phyloP scores from a whole-genome alignment of 2,888 invertebrate species.

The Oscheius sp. region DNA sequence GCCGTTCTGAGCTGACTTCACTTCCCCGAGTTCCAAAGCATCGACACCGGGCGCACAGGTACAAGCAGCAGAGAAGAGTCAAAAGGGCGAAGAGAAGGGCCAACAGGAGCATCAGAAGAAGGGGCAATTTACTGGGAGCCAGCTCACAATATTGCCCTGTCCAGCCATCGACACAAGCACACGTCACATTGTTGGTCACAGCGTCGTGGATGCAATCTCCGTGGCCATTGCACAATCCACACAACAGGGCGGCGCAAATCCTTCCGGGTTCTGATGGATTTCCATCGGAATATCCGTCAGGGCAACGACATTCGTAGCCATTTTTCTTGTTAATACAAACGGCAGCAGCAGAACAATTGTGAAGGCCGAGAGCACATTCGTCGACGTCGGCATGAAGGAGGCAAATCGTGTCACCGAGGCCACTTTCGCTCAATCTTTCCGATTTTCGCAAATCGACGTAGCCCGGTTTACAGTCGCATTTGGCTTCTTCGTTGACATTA shows the following conservation, averaged over 20 bases:
- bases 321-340: slow-evolving; percentile 64
- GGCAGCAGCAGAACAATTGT: slow-evolving; percentile 69
- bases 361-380: slow-evolving; percentile 69
- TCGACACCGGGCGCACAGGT: slow-evolving; percentile 58
- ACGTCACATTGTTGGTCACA: slow-evolving; percentile 65
- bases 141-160: slow-evolving; percentile 64
- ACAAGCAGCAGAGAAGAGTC: slow-evolving; percentile 66
- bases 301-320: slow-evolving; percentile 64
- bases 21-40: slow-evolving; percentile 60
- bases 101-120: slow-evolving; percentile 67
- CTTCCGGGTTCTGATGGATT: slow-evolving; percentile 68
- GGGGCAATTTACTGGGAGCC: slow-evolving; percentile 56
- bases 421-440: slow-evolving; percentile 50
- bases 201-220: slow-evolving; percentile 70
- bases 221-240: slow-evolving; percentile 69
- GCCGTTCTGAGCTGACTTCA: slow-evolving; percentile 50
- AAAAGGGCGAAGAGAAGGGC: slow-evolving; percentile 72
- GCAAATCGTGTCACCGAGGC: slow-evolving; percentile 55
- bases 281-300: slow-evolving; percentile 52
- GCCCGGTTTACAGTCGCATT: slow-evolving; percentile 62
- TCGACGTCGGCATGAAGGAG: slow-evolving; percentile 53
- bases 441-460: slow-evolving; percentile 62
- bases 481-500: slow-evolving; percentile 79
- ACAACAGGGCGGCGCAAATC: slow-evolving; percentile 64
- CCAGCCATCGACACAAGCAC: slow-evolving; percentile 66